These are phyloP conservation scores for Heliconius melpomene DNA, from an alignment of 1,140 invertebrate species.

Conservation along the genomic window DNA sequence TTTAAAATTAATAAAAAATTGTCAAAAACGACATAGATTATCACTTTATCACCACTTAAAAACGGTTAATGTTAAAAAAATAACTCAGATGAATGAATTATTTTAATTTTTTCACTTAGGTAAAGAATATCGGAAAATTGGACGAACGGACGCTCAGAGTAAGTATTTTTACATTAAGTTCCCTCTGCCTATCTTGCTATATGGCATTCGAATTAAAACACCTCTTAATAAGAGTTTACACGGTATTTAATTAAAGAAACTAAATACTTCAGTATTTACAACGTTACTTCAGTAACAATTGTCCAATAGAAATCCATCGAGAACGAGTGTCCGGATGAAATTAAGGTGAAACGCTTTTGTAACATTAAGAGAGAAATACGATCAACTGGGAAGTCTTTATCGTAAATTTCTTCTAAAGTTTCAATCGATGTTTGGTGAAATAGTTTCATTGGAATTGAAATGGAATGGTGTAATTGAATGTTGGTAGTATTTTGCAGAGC, in stretches of 20 bases:
- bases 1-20: too few relatives aligned
- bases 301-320: constrained; percentile 31
- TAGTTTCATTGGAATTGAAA: constrained; percentile 27
- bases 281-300: background rate
- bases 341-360: constrained; percentile 32
- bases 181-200: background rate
- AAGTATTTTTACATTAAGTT: background rate
- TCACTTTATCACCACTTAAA: too few relatives aligned
- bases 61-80: too few relatives aligned
- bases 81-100: too few relatives aligned
- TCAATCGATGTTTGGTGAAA: constrained; percentile 27
- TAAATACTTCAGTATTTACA: background rate
- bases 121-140: background rate
- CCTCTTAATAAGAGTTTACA: background rate
- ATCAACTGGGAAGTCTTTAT: constrained; percentile 31
- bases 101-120: too few relatives aligned
- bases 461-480: constrained; percentile 26
- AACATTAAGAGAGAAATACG: constrained; percentile 40
- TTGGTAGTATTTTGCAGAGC: constrained; percentile 2
- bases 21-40: too few relatives aligned
- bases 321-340: constrained; percentile 29
- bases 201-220: background rate
- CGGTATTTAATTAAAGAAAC: background rate
- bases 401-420: constrained; percentile 35
- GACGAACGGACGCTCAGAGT: too few relatives aligned